Evolutionary conservation across 2,888 invertebrate genomes (phyloP).

Genomic region (Fabriciana adippe): DNA sequence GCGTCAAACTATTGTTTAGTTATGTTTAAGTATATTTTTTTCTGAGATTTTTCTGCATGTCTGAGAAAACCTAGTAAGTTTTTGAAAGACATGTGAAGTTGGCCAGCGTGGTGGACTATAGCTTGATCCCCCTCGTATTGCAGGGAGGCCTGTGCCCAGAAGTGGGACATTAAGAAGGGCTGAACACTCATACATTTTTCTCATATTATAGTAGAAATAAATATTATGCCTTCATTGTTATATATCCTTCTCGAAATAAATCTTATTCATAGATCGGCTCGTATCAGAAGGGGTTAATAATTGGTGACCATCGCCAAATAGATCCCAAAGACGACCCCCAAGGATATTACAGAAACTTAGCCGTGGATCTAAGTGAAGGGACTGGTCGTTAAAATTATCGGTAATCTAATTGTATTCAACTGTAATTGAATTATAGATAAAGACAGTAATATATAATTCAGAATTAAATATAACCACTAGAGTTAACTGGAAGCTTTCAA

Average conservation of each 20-base stretch:
- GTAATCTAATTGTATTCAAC: slow-evolving; percentile 23
- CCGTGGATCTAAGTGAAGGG: slow-evolving; percentile 57
- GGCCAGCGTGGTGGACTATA: too few relatives aligned
- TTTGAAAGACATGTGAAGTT: too few relatives aligned
- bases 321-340: slow-evolving; percentile 56
- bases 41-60: too few relatives aligned
- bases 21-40: too few relatives aligned
- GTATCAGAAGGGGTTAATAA: slow-evolving; percentile 62
- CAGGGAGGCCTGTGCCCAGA: too few relatives aligned
- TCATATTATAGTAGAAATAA: too few relatives aligned
- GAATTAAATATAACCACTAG: neutral
- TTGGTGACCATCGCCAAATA: slow-evolving; percentile 64
- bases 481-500: too few relatives aligned
- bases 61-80: too few relatives aligned
- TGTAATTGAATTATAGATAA: slow-evolving; percentile 21
- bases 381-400: slow-evolving; percentile 47
- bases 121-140: too few relatives aligned
- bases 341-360: slow-evolving; percentile 77
- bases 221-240: too few relatives aligned
- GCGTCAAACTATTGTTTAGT: neutral
- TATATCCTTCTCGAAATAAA: neutral
- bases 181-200: too few relatives aligned
- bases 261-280: slow-evolving; percentile 47
- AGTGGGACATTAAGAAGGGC: too few relatives aligned
- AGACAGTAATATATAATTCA: neutral